Percentiles rank a stretch among this genome's conserved stretches.
Conservation (phyloP, 2,113 vertebrate genomes). For the Echinops telfairi region DNA sequence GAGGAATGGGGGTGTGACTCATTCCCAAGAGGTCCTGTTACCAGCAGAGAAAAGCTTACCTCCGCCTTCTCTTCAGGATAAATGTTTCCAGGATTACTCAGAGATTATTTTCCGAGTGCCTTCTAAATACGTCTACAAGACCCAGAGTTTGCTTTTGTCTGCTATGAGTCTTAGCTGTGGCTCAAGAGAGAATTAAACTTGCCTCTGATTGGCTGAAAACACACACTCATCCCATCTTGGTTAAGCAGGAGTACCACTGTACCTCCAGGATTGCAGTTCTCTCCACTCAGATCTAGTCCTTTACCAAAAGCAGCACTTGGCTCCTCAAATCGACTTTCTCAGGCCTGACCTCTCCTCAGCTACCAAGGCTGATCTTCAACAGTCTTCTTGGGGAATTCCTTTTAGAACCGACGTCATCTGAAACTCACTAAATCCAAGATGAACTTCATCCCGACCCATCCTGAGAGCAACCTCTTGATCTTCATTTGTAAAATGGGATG, state of each 20-base stretch:
- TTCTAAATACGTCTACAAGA: conserved; percentile 21
- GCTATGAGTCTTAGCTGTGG: neutral
- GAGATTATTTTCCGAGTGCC: neutral
- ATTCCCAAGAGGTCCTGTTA: neutral
- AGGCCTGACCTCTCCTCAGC: neutral
- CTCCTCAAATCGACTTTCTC: neutral
- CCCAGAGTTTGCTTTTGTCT: conserved; percentile 10
- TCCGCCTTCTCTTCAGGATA: neutral
- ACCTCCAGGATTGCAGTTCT: neutral
- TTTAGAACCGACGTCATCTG: neutral
- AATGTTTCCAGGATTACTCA: conserved; percentile 21
- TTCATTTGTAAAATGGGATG: neutral
- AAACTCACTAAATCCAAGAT: neutral
- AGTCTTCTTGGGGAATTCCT: neutral
- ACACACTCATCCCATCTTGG: neutral
- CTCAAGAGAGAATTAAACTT: neutral
- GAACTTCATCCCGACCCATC: neutral
- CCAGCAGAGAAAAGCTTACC: neutral
- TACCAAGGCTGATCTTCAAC: neutral
- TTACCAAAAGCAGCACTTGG: neutral
- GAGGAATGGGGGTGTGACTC: neutral
- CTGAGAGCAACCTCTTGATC: neutral
- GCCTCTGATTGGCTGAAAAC: neutral
- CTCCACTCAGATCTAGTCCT: neutral
- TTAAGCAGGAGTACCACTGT: neutral